Evolutionary conservation across 2,888 invertebrate species (phyloP).

Genomic region (Allacma fusca): DNA sequence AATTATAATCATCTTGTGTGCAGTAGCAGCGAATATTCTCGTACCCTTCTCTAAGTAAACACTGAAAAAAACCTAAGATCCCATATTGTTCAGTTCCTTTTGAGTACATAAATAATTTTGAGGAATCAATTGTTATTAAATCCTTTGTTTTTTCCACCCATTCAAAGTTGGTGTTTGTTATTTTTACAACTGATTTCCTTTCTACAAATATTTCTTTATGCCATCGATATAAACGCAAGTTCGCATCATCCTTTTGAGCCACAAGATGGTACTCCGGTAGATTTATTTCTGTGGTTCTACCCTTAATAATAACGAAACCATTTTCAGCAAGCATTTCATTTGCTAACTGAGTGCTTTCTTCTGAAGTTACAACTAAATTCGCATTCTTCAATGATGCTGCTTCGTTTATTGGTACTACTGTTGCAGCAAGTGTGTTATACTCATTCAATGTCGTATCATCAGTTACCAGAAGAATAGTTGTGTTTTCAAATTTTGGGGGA

Average conservation of each 20-base stretch:
- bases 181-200: neutral
- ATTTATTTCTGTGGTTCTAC: too few relatives aligned
- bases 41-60: neutral
- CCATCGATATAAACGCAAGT: neutral
- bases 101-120: neutral
- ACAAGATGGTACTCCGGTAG: neutral
- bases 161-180: neutral
- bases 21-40: neutral
- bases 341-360: too few relatives aligned
- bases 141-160: conserved; percentile 3
- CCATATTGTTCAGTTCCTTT: neutral
- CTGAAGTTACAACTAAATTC: too few relatives aligned
- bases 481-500: too few relatives aligned
- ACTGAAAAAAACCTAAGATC: neutral
- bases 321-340: too few relatives aligned
- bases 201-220: neutral
- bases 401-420: too few relatives aligned
- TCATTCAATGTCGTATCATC: too few relatives aligned
- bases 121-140: neutral
- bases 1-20: neutral
- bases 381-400: too few relatives aligned
- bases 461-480: too few relatives aligned
- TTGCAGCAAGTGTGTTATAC: too few relatives aligned
- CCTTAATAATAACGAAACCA: too few relatives aligned
- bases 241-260: neutral